These are phyloP conservation scores for Loripinus fragilis DNA, from an alignment of 2,888 invertebrate genomes.

Conservation along the genomic window DNA sequence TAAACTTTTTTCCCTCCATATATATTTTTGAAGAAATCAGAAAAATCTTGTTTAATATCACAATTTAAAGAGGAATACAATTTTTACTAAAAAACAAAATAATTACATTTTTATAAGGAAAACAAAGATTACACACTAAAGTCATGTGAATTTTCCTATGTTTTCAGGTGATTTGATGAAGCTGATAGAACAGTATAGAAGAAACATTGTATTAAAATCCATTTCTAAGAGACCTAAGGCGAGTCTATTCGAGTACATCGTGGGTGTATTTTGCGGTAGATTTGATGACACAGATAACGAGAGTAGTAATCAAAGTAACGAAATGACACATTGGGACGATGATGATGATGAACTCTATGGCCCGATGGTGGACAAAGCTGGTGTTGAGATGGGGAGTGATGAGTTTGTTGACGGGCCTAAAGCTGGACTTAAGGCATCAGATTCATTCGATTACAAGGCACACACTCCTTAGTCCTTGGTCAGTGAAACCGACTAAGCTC, in stretches of 20 bases:
- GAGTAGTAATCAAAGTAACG: constrained; percentile 21
- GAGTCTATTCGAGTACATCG: constrained; percentile 67
- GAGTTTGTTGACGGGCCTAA: not conserved
- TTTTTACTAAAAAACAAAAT: no score
- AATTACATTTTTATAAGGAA: no score
- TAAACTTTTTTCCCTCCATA: no score
- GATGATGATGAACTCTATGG: constrained; percentile 9
- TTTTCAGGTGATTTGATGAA: constrained; percentile 56
- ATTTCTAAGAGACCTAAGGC: constrained; percentile 31
- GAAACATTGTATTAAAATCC: constrained; percentile 45
- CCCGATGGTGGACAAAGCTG: not conserved
- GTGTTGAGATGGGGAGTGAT: not conserved
- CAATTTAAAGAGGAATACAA: no score
- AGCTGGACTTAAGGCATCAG: constrained; percentile 23
- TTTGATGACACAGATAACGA: constrained; percentile 57
- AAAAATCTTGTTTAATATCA: no score
- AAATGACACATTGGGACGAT: constrained; percentile 15
- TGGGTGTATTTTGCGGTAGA: constrained; percentile 56
- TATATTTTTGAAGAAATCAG: no score
- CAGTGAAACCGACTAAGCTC: no score
- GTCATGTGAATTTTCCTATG: not conserved
- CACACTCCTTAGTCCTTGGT: constrained; percentile 59
- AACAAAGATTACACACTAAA: no score
- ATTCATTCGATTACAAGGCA: constrained; percentile 65
- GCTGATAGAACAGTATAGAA: constrained; percentile 65